These are phyloP conservation scores for Drosophila nikananu DNA, from an alignment of 1,140 invertebrate genomes.

Conservation along the genomic window DNA sequence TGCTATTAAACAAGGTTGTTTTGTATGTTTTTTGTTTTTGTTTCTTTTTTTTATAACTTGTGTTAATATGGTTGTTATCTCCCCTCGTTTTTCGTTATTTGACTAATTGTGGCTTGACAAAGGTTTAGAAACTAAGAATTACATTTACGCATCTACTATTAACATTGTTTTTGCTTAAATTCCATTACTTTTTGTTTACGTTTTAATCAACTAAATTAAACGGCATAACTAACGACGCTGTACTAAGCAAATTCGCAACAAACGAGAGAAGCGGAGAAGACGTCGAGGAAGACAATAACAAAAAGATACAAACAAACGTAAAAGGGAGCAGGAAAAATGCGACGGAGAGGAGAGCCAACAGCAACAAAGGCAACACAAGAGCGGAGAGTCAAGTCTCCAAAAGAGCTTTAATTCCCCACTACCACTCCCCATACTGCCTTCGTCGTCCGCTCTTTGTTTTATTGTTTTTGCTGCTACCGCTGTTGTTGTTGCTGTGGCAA, in stretches of 20 bases:
- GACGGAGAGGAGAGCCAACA: slow-evolving; percentile 11
- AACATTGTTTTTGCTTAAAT: slow-evolving; percentile 72
- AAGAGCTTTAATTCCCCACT: slow-evolving; percentile 30
- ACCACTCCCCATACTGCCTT: slow-evolving; percentile 21
- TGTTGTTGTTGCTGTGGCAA: slow-evolving; percentile 56
- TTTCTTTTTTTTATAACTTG: slow-evolving; percentile 36
- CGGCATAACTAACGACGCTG: slow-evolving; percentile 81
- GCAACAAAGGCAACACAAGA: slow-evolving; percentile 22
- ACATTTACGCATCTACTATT: slow-evolving; percentile 72
- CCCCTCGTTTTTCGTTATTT: slow-evolving; percentile 65
- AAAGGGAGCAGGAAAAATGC: slow-evolving; percentile 31
- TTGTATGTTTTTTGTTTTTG: slow-evolving; percentile 13
- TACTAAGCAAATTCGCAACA: slow-evolving; percentile 75
- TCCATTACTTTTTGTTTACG: slow-evolving; percentile 65
- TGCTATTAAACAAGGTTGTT: slow-evolving; percentile 64
- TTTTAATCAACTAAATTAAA: slow-evolving; percentile 80
- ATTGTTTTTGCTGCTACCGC: slow-evolving; percentile 44
- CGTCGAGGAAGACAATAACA: slow-evolving; percentile 43
- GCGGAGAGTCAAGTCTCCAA: slow-evolving; percentile 38
- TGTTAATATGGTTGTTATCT: slow-evolving; percentile 39
- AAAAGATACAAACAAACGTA: slow-evolving; percentile 41
- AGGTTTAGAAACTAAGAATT: slow-evolving; percentile 65
- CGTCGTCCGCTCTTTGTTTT: slow-evolving; percentile 37
- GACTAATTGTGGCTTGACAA: slow-evolving; percentile 79
- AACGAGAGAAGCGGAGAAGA: slow-evolving; percentile 38